These are phyloP conservation scores for Intellagama lesueurii DNA, from an alignment of 2,797 vertebrate genomes.

Conservation along the genomic window DNA sequence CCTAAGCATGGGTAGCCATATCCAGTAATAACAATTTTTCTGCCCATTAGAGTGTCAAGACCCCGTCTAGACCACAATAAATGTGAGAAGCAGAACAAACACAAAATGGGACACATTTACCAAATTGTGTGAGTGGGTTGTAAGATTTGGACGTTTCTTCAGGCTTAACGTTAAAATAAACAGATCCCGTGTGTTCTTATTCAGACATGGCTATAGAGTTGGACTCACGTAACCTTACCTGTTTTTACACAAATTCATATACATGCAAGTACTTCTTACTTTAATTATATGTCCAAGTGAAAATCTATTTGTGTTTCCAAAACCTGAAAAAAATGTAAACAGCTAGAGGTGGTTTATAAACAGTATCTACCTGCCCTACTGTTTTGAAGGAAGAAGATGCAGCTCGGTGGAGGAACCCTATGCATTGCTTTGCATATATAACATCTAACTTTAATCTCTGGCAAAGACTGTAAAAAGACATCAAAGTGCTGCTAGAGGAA, in stretches of 20 bases:
- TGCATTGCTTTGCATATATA: not conserved
- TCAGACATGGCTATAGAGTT: not conserved
- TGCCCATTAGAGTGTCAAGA: constrained; percentile 37
- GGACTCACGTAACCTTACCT: not conserved
- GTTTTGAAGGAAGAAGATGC: not conserved
- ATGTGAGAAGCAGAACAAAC: not conserved
- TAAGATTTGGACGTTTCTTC: not conserved
- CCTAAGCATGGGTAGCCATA: not conserved
- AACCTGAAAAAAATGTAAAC: not conserved
- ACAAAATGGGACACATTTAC: not conserved
- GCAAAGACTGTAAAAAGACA: not conserved
- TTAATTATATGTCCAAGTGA: not conserved
- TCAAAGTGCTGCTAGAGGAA: too few species aligned
- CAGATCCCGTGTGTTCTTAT: not conserved
- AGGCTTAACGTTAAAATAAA: not conserved
- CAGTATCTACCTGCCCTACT: not conserved
- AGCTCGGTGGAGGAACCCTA: not conserved
- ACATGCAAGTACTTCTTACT: not conserved
- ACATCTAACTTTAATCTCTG: not conserved
- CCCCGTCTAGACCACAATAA: not conserved
- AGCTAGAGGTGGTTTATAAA: not conserved
- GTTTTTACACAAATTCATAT: not conserved
- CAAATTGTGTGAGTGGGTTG: not conserved
- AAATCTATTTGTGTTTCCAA: not conserved
- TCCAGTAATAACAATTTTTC: constrained; percentile 41